Conservation (phyloP, 2,797 vertebrate species). For the Cirrhinus molitorella region DNA sequence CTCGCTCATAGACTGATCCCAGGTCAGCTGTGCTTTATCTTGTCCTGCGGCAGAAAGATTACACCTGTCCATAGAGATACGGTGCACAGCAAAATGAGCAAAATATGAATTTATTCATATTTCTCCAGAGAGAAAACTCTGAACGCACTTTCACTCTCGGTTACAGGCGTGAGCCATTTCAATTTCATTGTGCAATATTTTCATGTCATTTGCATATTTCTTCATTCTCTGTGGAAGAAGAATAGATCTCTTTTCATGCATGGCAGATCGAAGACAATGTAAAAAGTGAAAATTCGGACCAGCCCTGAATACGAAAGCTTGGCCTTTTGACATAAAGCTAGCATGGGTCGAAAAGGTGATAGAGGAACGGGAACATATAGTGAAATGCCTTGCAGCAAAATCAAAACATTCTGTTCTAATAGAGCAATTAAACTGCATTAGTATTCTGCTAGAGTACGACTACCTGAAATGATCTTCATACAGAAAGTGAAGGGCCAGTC, state of each 20-base stretch:
- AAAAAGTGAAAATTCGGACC: constrained; percentile 51
- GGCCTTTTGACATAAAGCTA: constrained; percentile 33
- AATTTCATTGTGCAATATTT: constrained; percentile 61
- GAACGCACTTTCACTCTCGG: constrained; percentile 42
- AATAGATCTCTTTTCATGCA: constrained; percentile 51
- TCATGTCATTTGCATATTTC: constrained; percentile 72
- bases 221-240: constrained; percentile 56
- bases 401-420: constrained; percentile 14
- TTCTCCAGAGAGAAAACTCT: constrained; percentile 58
- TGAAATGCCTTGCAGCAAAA: not conserved
- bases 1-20: constrained; percentile 56
- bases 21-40: constrained; percentile 60
- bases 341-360: not conserved
- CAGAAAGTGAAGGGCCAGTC: not conserved
- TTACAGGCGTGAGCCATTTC: constrained; percentile 45
- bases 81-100: constrained; percentile 29
- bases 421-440: constrained; percentile 33
- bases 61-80: constrained; percentile 54
- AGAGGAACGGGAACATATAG: constrained; percentile 7
- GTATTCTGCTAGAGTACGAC: constrained; percentile 21
- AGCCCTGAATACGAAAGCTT: constrained; percentile 19
- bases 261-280: constrained; percentile 56
- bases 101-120: constrained; percentile 57
- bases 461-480: constrained; percentile 2
- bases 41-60: constrained; percentile 64